Conservation (phyloP, 2,888 invertebrate species). For the Bombylius major region DNA sequence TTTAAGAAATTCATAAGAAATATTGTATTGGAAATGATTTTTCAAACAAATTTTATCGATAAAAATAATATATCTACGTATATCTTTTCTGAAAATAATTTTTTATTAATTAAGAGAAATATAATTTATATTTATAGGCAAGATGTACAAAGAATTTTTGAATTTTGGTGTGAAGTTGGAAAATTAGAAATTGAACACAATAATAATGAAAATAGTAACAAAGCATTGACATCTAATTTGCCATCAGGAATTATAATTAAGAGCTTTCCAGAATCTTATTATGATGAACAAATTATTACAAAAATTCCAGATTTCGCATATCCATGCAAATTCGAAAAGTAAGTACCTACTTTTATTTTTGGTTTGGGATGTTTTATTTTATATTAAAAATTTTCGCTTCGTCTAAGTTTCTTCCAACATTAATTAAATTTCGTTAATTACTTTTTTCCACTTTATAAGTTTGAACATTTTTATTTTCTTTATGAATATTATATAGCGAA, state of each 20-base stretch:
- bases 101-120: neutral
- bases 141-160: conserved; percentile 36
- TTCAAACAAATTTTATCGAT: neutral
- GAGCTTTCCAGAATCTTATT: conserved; percentile 73
- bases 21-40: neutral
- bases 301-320: conserved; percentile 86
- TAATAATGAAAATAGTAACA: neutral
- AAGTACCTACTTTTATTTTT: conserved; percentile 27
- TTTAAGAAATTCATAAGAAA: no score
- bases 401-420: no score
- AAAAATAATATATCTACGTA: neutral
- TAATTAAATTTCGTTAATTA: no score
- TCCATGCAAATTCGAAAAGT: conserved; percentile 71
- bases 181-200: conserved; percentile 16
- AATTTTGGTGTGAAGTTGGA: conserved; percentile 37
- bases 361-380: no score
- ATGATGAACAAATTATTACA: conserved; percentile 72
- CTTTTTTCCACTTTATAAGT: neutral
- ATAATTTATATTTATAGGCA: conserved; percentile 19
- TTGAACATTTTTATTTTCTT: neutral
- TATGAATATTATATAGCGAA: conserved; percentile 45
- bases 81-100: neutral
- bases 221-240: neutral
- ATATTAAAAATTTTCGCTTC: no score
- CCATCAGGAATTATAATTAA: conserved; percentile 49